A percentile compares a stretch with the other conserved stretches of the same genome.
These are phyloP conservation scores for Oryzias sinensis DNA, from an alignment of 2,797 vertebrate species.

Conservation along the genomic window DNA sequence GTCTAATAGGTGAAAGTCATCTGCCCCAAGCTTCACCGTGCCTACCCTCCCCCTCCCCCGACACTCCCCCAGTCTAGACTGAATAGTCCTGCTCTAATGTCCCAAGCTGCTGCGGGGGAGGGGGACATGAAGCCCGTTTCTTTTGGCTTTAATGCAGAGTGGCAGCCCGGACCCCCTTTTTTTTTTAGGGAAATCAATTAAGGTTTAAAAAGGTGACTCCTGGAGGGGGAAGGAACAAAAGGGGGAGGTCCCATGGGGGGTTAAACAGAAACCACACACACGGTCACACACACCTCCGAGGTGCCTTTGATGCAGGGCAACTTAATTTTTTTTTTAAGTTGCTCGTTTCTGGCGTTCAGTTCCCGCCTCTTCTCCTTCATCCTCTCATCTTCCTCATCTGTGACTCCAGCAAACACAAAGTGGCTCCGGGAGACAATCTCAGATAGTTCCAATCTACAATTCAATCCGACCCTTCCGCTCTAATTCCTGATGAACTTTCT, in stretches of 20 bases:
- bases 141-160: conserved; percentile 59
- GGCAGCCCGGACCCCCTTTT: conserved; percentile 64
- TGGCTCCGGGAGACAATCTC: conserved; percentile 15
- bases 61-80: conserved; percentile 69
- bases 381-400: not conserved
- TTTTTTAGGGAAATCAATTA: conserved; percentile 75
- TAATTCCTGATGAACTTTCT: conserved; percentile 32
- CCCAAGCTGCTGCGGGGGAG: conserved; percentile 35
- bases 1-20: conserved; percentile 79
- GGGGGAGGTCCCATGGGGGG: conserved; percentile 52
- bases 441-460: conserved; percentile 24
- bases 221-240: conserved; percentile 34
- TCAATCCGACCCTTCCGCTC: conserved; percentile 7
- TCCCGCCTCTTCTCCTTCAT: not conserved
- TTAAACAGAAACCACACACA: conserved; percentile 57
- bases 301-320: conserved; percentile 56
- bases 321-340: conserved; percentile 40
- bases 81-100: conserved; percentile 66
- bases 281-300: conserved; percentile 67
- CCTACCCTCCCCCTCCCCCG: conserved; percentile 60
- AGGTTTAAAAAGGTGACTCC: conserved; percentile 76
- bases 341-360: too few relatives aligned
- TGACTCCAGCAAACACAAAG: conserved; percentile 10
- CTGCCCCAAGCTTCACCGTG: conserved; percentile 63
- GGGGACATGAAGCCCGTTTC: conserved; percentile 60